A percentile compares a stretch with the other conserved stretches of the same genome.
Evolutionary conservation across 2,888 invertebrate genomes (phyloP).

Genomic region (Caenorhabditis afra): DNA sequence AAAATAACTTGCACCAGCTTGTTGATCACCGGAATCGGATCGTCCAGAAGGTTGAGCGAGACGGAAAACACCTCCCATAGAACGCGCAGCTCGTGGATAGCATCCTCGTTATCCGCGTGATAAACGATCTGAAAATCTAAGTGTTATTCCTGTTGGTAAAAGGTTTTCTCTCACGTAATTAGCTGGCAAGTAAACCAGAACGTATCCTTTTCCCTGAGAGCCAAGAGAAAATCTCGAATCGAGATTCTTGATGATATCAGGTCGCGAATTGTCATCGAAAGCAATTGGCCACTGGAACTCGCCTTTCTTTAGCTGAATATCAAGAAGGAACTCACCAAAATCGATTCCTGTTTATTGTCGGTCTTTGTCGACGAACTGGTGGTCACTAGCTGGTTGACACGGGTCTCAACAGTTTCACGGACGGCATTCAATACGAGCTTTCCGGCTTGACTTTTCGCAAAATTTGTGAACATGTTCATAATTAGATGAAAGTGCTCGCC

Average conservation of each 20-base stretch:
- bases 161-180: constrained; percentile 2
- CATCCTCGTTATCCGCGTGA: background rate
- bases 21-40: constrained; percentile 12
- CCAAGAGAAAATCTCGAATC: constrained; percentile 11
- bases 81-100: constrained; percentile 3
- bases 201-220: constrained; percentile 15
- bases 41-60: background rate
- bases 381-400: constrained; percentile 2
- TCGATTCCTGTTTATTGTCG: no score
- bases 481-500: background rate
- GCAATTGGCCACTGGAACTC: constrained; percentile 32
- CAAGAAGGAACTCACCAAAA: no score
- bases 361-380: background rate
- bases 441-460: constrained; percentile 31
- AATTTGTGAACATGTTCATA: constrained; percentile 33
- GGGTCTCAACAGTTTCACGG: constrained; percentile 15
- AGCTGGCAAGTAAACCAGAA: constrained; percentile 23
- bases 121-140: constrained; percentile 30
- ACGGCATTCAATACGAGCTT: constrained; percentile 21
- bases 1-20: constrained; percentile 18
- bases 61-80: constrained; percentile 18
- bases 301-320: no score
- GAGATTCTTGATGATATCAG: constrained; percentile 4
- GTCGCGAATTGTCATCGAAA: constrained; percentile 3
- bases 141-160: background rate